phyloP scores from a whole-genome alignment of 2,888 invertebrate species.

The Callyntrura sp. region DNA sequence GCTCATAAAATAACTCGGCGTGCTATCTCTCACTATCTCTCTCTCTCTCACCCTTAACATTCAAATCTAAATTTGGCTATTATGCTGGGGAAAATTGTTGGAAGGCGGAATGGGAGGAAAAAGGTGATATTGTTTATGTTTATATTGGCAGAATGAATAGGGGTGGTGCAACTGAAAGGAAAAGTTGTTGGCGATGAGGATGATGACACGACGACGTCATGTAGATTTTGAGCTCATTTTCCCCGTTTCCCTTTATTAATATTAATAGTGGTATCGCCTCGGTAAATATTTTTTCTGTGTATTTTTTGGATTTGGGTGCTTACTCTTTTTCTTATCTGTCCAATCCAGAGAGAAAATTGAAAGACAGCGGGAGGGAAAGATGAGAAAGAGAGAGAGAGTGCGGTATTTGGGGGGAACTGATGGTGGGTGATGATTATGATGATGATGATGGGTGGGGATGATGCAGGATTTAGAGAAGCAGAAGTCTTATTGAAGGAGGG shows the following conservation, averaged over 20 bases:
- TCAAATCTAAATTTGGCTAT: conserved; percentile 25
- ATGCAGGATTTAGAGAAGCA: neutral
- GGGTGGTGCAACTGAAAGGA: neutral
- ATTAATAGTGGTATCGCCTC: conserved; percentile 51
- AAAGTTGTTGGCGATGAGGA: neutral
- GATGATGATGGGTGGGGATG: conserved; percentile 7
- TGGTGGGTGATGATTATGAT: neutral
- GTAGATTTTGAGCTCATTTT: conserved; percentile 28
- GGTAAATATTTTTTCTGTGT: neutral
- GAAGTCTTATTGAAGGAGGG: neutral
- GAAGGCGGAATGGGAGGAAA: neutral
- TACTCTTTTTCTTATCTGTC: conserved; percentile 32
- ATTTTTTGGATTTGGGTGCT: neutral
- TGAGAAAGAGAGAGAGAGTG: neutral
- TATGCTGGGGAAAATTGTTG: neutral
- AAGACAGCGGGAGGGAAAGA: conserved; percentile 33
- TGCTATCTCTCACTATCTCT: conserved; percentile 3
- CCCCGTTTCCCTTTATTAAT: conserved; percentile 42
- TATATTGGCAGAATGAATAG: conserved; percentile 29
- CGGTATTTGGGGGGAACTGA: neutral
- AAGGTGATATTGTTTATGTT: conserved; percentile 62
- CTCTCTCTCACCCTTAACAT: neutral
- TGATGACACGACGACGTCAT: neutral
- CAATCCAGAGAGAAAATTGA: neutral
- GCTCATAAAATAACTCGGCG: conserved; percentile 19